Evolutionary conservation across 1,140 invertebrate genomes (phyloP), one percentile per base, ranked within the genome.

Genomic region (Anthonomus grandis): DNA sequence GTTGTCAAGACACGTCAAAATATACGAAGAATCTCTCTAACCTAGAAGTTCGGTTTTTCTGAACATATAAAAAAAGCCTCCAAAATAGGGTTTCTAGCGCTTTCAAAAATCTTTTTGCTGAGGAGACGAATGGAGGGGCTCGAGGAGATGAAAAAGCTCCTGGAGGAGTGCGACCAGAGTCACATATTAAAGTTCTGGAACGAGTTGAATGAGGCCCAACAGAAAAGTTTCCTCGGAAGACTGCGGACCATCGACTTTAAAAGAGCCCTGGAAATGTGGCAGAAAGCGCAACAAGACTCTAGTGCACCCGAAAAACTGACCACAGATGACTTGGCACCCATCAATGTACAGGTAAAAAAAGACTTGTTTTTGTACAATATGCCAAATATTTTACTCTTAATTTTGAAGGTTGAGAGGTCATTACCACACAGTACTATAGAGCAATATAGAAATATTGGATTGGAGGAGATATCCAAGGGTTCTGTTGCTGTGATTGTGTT

Each of bases 171-270:
- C 23, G 44, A 77, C 52, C 95, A 98, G 76, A 82, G 86, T 48
- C 94, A 97, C 74, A 75, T 97, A 49, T 71, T 97, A 6, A 80
- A 85, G 64, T 97, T 91, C 75, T 96, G 89, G 89, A 76, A 86
- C 53, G 79, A 85, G 53, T 68, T 97, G 2, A 78, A 72, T 17
- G 77, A 84, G 5, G 75, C 82, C 37, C 81, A 94, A 64, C 82
- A 80, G 58, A 67, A 80, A 24, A 66, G 75, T 13, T 73, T 90
- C 31, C 63, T 75, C 2, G 65, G 74, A 13, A 87, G 90, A 64
- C 78, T 91, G 24, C 63, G 72, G 3, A 79, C 84, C 63, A 69
- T 87, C 49, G 78, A 90, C 74, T 70, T 89, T 52, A 68, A 73
- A 46, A 86, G 90, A 71, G 79, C 86, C 1, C 83, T 79, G 22